Conservation (phyloP, 1,140 invertebrate genomes). For the Drosophila pseudoobscura region DNA sequence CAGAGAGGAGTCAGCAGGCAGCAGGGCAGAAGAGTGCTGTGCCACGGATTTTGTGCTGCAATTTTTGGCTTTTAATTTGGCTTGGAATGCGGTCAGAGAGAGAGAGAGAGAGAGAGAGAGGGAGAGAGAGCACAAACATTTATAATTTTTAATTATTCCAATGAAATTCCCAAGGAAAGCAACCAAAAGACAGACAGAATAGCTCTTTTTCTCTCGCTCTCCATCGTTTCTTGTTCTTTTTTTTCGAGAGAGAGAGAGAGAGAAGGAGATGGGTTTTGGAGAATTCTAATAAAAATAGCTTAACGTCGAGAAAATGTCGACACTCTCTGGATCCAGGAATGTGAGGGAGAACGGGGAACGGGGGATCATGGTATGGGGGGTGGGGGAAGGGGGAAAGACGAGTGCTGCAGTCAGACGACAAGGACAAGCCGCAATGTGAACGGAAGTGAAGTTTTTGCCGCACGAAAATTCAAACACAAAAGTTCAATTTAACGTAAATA, state of each 20-base stretch:
- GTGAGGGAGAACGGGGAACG: background rate
- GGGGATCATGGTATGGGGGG: no score
- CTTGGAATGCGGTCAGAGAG: constrained; percentile 58
- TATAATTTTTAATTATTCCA: constrained; percentile 70
- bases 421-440: constrained; percentile 44
- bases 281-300: constrained; percentile 74
- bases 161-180: constrained; percentile 35
- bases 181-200: constrained; percentile 21
- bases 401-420: background rate
- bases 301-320: constrained; percentile 54
- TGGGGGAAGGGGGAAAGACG: no score
- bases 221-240: background rate
- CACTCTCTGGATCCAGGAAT: constrained; percentile 36
- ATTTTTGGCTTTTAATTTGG: constrained; percentile 63
- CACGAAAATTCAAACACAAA: constrained; percentile 60
- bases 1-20: constrained; percentile 9
- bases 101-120: no score
- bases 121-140: constrained; percentile 37
- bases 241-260: background rate
- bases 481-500: constrained; percentile 75
- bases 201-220: constrained; percentile 5
- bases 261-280: background rate
- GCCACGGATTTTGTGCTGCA: constrained; percentile 30
- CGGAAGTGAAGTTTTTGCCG: constrained; percentile 16
- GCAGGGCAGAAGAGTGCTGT: background rate